Percentiles rank a stretch among this genome's conserved stretches.
These are phyloP conservation scores for Dryococelus australis DNA, from an alignment of 2,888 invertebrate species.

Conservation along the genomic window DNA sequence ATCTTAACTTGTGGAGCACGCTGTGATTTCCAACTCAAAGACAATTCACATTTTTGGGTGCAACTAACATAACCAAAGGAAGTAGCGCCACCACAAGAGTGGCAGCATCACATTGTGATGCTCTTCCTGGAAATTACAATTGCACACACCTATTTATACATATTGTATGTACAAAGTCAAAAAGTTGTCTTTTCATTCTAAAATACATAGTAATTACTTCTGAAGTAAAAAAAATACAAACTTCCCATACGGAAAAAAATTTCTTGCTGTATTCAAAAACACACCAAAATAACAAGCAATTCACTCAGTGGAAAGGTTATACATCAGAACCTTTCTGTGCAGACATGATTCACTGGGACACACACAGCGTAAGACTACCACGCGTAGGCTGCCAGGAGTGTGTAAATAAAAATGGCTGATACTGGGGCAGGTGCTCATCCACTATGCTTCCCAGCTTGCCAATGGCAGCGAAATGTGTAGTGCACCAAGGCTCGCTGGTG, in stretches of 20 bases:
- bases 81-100: too few species aligned
- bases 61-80: too few species aligned
- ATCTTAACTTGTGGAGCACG: too few species aligned
- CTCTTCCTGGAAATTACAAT: background rate
- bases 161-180: background rate
- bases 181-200: background rate
- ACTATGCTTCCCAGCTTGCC: too few species aligned
- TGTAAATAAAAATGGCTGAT: too few species aligned
- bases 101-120: background rate
- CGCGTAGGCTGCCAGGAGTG: too few species aligned
- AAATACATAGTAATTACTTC: background rate
- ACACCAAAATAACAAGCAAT: background rate
- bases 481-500: too few species aligned
- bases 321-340: background rate
- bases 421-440: too few species aligned
- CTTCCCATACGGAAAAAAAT: slow-evolving; percentile 9
- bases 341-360: background rate
- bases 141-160: background rate
- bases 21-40: too few species aligned
- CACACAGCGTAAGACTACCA: too few species aligned
- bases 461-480: too few species aligned
- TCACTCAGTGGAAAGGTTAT: background rate
- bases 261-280: slow-evolving; percentile 6
- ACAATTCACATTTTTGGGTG: too few species aligned
- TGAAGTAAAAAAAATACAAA: slow-evolving; percentile 20